Conservation (phyloP, 2,797 vertebrate genomes). For the Sebastes miniatus region DNA sequence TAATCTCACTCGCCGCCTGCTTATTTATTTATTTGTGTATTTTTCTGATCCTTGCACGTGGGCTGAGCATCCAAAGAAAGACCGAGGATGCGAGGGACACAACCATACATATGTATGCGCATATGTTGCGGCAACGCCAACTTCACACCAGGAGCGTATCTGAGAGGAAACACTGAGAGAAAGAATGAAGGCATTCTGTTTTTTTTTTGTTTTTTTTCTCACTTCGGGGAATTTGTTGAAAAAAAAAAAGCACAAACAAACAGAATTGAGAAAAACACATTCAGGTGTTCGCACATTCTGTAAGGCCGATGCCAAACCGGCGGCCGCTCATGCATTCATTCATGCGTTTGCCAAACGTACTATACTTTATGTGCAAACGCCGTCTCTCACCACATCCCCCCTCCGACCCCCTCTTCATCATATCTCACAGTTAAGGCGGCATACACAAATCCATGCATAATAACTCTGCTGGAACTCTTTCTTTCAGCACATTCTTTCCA, state of each 20-base stretch:
- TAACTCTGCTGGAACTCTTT: conserved; percentile 19
- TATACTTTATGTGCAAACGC: conserved; percentile 49
- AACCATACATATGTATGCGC: neutral
- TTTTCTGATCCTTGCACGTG: neutral
- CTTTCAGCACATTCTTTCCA: conserved; percentile 8
- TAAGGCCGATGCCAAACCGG: conserved; percentile 11
- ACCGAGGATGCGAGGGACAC: neutral
- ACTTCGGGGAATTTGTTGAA: conserved; percentile 40
- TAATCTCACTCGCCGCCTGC: neutral
- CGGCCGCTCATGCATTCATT: conserved; percentile 69
- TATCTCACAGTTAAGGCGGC: conserved; percentile 16
- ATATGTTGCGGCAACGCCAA: conserved; percentile 28
- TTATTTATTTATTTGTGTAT: conserved; percentile 28
- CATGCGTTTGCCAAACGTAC: conserved; percentile 50
- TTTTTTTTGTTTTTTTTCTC: conserved; percentile 28
- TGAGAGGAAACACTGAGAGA: conserved; percentile 33
- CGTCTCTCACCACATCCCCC: neutral
- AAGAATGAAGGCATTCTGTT: conserved; percentile 40
- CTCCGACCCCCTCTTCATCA: neutral
- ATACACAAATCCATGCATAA: conserved; percentile 23
- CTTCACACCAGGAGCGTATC: conserved; percentile 43
- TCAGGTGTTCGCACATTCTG: conserved; percentile 66
- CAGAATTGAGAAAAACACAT: conserved; percentile 36
- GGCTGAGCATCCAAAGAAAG: neutral
- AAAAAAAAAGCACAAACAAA: conserved; percentile 40